Evolutionary conservation across 2,888 invertebrate genomes (phyloP).

Genomic region (Tetragonisca angustula): DNA sequence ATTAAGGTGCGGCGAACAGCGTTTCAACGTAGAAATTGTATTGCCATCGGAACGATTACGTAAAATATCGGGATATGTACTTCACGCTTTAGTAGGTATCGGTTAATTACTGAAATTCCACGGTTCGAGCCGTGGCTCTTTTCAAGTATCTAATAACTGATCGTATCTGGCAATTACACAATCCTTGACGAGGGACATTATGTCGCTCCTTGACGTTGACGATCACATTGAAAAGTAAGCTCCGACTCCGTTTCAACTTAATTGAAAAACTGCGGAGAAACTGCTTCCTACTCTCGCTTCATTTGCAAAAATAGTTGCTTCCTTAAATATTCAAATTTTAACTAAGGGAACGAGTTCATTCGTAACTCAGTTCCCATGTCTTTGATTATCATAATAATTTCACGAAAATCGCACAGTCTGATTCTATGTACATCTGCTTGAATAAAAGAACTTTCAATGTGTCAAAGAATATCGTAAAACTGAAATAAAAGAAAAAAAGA

Average conservation of each 20-base stretch:
- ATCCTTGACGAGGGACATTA: slow-evolving; percentile 4
- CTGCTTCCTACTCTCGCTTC: too few species aligned
- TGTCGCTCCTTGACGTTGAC: not conserved
- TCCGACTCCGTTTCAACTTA: not conserved
- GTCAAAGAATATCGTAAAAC: not conserved
- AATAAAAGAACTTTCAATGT: not conserved
- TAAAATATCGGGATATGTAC: slow-evolving; percentile 26
- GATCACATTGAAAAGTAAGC: not conserved
- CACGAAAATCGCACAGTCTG: too few species aligned
- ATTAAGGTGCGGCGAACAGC: slow-evolving; percentile 2
- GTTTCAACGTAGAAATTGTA: slow-evolving; percentile 9
- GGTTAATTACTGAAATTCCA: slow-evolving; percentile 25
- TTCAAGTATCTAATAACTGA: slow-evolving; percentile 1
- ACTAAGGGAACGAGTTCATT: not conserved
- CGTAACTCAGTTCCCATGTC: too few species aligned
- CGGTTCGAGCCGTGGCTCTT: not conserved
- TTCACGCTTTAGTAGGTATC: slow-evolving; percentile 10
- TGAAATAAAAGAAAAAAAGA: not conserved
- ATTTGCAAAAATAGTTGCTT: too few species aligned
- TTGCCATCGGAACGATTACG: slow-evolving; percentile 10
- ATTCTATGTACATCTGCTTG: too few species aligned
- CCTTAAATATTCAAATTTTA: not conserved
- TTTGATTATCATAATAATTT: too few species aligned
- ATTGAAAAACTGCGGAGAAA: too few species aligned
- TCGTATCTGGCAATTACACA: slow-evolving; percentile 7